These are phyloP conservation scores for Miniopterus natalensis DNA, from an alignment of 2,113 vertebrate genomes.

Conservation along the genomic window DNA sequence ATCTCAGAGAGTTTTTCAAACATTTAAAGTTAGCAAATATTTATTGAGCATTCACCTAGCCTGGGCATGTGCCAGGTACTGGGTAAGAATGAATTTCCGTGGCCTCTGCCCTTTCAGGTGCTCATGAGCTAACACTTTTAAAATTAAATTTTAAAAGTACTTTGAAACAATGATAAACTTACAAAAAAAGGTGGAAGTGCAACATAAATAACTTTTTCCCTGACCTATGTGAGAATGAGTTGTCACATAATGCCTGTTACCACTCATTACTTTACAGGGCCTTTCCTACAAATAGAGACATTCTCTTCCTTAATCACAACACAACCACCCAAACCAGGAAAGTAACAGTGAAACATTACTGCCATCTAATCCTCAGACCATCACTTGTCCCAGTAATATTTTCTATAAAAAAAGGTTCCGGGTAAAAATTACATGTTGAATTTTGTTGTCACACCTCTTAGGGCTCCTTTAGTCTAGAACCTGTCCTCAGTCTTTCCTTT, in stretches of 20 bases:
- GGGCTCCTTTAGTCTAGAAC: background rate
- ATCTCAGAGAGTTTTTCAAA: conserved; percentile 5
- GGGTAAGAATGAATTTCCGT: background rate
- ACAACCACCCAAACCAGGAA: background rate
- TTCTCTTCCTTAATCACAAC: background rate
- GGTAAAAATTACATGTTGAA: background rate
- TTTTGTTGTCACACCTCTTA: background rate
- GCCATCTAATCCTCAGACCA: background rate
- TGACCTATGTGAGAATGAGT: background rate
- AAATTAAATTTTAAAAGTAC: background rate
- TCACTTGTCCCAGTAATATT: background rate
- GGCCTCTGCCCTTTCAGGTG: background rate
- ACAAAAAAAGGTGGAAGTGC: background rate
- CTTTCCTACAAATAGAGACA: background rate
- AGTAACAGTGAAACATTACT: background rate
- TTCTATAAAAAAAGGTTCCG: background rate
- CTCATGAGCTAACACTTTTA: background rate
- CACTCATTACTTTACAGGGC: background rate
- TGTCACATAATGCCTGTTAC: background rate
- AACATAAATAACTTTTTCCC: background rate
- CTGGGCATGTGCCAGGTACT: background rate
- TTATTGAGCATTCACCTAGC: background rate
- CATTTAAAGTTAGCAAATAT: conserved; percentile 27
- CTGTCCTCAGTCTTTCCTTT: background rate
- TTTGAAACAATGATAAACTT: conserved; percentile 32